A percentile compares a stretch with the other conserved stretches of the same genome.
Evolutionary conservation across 2,888 invertebrate species (phyloP).

Genomic region (Pterobdella sp.): DNA sequence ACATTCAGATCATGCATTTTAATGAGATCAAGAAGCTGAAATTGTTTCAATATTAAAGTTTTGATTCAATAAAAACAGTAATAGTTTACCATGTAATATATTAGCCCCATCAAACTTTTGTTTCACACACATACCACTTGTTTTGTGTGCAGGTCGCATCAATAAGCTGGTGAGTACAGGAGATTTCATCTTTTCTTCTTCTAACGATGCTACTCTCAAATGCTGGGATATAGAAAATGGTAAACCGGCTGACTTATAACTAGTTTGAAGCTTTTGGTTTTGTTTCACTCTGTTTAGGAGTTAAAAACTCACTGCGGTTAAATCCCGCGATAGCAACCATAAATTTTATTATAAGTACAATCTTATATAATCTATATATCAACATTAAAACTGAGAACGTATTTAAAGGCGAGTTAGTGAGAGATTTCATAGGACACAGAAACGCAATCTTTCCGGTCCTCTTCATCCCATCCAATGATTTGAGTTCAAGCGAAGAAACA

Average conservation of each 20-base stretch:
- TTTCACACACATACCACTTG: neutral
- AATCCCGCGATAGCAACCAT: neutral
- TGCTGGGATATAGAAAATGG: constrained; percentile 54
- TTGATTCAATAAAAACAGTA: too few relatives aligned
- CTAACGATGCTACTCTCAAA: constrained; percentile 49
- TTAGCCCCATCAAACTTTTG: neutral
- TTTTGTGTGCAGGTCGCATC: constrained; percentile 46
- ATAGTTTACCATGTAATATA: too few relatives aligned
- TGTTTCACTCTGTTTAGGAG: too few relatives aligned
- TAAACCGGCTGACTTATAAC: neutral
- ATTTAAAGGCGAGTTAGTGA: constrained; percentile 45
- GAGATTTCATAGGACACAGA: constrained; percentile 53
- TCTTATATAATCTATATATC: too few relatives aligned
- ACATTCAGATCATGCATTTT: too few relatives aligned
- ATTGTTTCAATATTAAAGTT: too few relatives aligned
- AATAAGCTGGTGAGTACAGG: constrained; percentile 54
- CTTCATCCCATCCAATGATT: constrained; percentile 52
- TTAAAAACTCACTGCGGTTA: too few relatives aligned
- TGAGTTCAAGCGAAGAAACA: constrained; percentile 52
- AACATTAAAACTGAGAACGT: too few relatives aligned
- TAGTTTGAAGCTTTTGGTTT: neutral
- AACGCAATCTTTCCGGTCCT: constrained; percentile 54
- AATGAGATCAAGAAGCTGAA: too few relatives aligned
- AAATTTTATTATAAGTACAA: neutral
- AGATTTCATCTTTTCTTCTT: constrained; percentile 50